Evolutionary conservation across 2,797 vertebrate genomes (phyloP), one percentile per base, ranked within the genome.

Genomic region (Steatocranus sp.): DNA sequence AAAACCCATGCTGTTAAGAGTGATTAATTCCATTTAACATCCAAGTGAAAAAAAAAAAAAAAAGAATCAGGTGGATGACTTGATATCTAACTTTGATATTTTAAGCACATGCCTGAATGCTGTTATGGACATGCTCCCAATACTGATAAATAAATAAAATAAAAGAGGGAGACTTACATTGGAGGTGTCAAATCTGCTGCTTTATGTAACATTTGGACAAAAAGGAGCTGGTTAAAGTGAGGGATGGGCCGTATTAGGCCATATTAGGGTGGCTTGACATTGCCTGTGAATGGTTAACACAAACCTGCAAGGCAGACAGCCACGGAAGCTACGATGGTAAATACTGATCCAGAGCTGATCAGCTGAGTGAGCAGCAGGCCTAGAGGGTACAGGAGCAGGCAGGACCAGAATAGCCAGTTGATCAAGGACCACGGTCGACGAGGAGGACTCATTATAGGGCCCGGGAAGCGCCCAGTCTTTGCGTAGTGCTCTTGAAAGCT

Each of bases 321-420:
- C 74, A 96, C 90, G 20, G 98, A 94, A 20, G 80, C 94, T 43
- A 96, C 78, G 85, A 99, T 91, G 3, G 96, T 97, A 70, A 97
- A 76, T 2, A 96, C 92, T 0, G 98, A 98, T 9, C 98, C 97
- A 0, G 97, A 97, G 92, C 92, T 95, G 86, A 98, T 87, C 89
- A 97, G 94, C 83, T 93, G 96, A 76, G 93, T 70, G 8, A 98
- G 84, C 3, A 99, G 91, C 79, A 96, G 95, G 90, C 96, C 94
- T 25, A 99, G 95, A 1, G 97, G 98, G 89, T 96, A 97, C n/a
- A 98, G 96, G 75, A 98, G 93, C 91, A 99, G 80, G 38, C 94
- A 93, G 58, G 95, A 93, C 98, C 99, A 99, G 94, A 97, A 97
- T 12, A 99, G 79, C 97, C 97, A 98, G 95, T 98, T 99, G 85